Base-by-base conservation (phyloP, 2,888 invertebrate genomes). In the Sinhomidia bicolor region DNA sequence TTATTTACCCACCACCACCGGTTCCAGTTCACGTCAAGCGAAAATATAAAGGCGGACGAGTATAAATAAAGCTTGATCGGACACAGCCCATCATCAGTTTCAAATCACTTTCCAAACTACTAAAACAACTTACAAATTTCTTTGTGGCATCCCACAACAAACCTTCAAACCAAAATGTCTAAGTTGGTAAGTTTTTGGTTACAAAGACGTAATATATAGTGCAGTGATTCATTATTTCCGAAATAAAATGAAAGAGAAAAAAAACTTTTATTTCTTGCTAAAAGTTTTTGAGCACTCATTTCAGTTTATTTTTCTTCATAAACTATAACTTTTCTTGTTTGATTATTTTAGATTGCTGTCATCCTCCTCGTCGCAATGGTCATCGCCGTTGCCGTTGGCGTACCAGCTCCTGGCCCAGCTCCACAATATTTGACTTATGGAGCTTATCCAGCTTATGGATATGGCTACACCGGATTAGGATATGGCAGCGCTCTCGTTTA, bases 131-230 rank as follows among this genome's bases (percentile, higher is more conserved):
- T 32, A 12, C 17, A 44, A 85, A 88, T 12, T 20, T 26, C 51
- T 57, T 62, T 57, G 76, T 85, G 85, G 85, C 47, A 14, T 81
- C 29, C 90, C 86, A 82, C 79, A 57, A 76, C 78, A 76, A 85
- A 85, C n/a, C 60, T 65, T 17, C 88, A 89, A 62, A 62, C 26
- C 90, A 89, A 62, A 54, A 90, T 90, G 90, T 60, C 79, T 54
- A 89, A 89, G 65, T 85, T 90, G 85, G 90, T 90, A 87, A 90
- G 90, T 87, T 44, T 71, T 71, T 26, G n/a, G 26, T 23, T 60
- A n/a, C 23, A 9, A 10, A 3, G 9, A 71, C 41, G 36, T 20
- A 54, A 17, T 9, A 3, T 3, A 54, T 54, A 54, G 47, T 10
- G 5, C 10, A 36, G 62, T 36, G 57, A 71, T 26, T 12, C n/a